These are phyloP conservation scores for Euplexia lucipara DNA, from an alignment of 2,888 invertebrate species.

Conservation along the genomic window DNA sequence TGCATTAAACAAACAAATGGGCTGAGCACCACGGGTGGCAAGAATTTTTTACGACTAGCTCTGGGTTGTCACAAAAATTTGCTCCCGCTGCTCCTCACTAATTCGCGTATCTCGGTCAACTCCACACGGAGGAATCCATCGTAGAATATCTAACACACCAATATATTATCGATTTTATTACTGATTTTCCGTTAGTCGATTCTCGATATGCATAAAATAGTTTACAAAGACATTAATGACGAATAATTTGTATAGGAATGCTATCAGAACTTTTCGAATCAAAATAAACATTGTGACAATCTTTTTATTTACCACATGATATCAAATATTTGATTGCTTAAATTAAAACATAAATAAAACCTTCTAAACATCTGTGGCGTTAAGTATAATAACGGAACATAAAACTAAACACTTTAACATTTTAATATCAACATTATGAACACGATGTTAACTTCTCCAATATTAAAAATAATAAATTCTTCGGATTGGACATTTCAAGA, in stretches of 20 bases:
- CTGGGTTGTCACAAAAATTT: conserved; percentile 68
- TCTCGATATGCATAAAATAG: conserved; percentile 33
- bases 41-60: conserved; percentile 69
- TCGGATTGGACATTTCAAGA: conserved; percentile 43
- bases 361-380: conserved; percentile 37
- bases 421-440: conserved; percentile 42
- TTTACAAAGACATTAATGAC: conserved; percentile 25
- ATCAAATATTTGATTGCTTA: conserved; percentile 30
- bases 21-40: conserved; percentile 64
- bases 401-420: conserved; percentile 44
- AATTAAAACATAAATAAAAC: conserved; percentile 44
- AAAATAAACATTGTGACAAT: conserved; percentile 42
- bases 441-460: conserved; percentile 31
- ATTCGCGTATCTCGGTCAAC: conserved; percentile 69
- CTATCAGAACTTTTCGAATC: conserved; percentile 28
- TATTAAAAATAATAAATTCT: conserved; percentile 58
- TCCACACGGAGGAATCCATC: conserved; percentile 36
- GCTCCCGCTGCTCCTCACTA: conserved; percentile 74
- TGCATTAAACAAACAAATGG: conserved; percentile 60
- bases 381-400: conserved; percentile 42
- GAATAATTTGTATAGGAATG: conserved; percentile 43
- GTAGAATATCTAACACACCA: conserved; percentile 33
- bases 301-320: conserved; percentile 17
- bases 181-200: conserved; percentile 48
- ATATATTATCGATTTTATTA: conserved; percentile 47